Evolutionary conservation across 2,797 vertebrate genomes (phyloP), one percentile per base, ranked within the genome.

Genomic region (Gymnocypris eckloni): DNA sequence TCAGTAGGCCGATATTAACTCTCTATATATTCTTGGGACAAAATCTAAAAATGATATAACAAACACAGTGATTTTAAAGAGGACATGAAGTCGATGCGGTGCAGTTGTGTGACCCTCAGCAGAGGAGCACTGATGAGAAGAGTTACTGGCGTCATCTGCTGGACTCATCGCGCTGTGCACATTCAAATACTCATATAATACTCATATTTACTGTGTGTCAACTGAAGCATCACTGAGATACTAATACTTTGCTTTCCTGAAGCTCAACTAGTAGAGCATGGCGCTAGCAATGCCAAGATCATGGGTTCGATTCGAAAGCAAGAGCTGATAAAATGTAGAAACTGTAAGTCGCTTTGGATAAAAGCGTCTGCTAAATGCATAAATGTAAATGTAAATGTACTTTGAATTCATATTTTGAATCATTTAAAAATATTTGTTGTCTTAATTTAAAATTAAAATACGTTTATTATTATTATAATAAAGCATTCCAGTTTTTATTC

Each of bases 71-170:
- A 7, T 48, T 22, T 18, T 48, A 33, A 33, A 33, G 28, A 33
- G 12, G 12, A n/a, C 33, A 25, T 39, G 4, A 50, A 37, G 28
- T 20, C 11, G 20, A 12, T 39, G 10, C 28, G 50, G 28, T 37
- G 25, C 39, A 75, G 3, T 3, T n/a, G 12, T 11, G 54, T 2
- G 67, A 41, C 52, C 28, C 39, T 71, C 13, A 25, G 20, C 41
- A 20, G 22, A 1, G 52, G 48, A 50, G 48, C 69, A 82, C 4
- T 9, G 43, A 66, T 33, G 13, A 41, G 20, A 67, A 79, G 28
- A 56, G 70, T 66, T 59, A 4, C 25, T 86, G 45, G 77, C 82
- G 16, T 84, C 77, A 87, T 86, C 88, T 89, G 66, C 72, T 84
- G 88, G 86, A 39, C 39, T 61, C 64, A 50, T 33, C 82, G 66